A percentile compares a stretch with the other conserved stretches of the same genome.
Conservation (phyloP, 2,888 invertebrate species). For the Zaprionus lineosus region DNA sequence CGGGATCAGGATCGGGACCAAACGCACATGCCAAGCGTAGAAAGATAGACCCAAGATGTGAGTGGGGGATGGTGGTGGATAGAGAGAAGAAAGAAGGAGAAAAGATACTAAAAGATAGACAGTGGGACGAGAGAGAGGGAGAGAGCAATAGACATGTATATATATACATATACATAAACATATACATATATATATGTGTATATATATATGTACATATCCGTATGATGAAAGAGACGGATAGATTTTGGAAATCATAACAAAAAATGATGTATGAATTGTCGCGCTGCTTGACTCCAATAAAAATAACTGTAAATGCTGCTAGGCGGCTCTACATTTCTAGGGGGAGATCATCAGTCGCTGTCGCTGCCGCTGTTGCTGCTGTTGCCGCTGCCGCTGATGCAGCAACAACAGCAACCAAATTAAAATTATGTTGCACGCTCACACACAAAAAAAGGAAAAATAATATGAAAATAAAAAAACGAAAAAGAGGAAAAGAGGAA, state of each 20-base stretch:
- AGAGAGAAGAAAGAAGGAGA: neutral
- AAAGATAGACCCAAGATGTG: too few relatives aligned
- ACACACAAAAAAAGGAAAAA: constrained; percentile 11
- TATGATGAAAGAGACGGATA: constrained; percentile 16
- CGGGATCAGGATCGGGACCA: constrained; percentile 1
- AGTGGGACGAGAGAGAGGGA: neutral
- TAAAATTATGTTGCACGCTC: constrained; percentile 66
- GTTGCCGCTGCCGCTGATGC: neutral
- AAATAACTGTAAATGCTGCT: constrained; percentile 76
- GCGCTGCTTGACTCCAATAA: constrained; percentile 80
- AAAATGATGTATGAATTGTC: constrained; percentile 79
- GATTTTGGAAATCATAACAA: constrained; percentile 77
- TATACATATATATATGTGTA: neutral
- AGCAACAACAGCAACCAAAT: constrained; percentile 56
- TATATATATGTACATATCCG: neutral
- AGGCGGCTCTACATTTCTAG: constrained; percentile 60
- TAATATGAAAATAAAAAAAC: constrained; percentile 7
- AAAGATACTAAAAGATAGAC: neutral
- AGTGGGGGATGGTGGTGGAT: too few relatives aligned
- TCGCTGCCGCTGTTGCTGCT: constrained; percentile 3
- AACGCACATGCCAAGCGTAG: constrained; percentile 49
- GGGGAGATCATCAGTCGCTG: constrained; percentile 60
- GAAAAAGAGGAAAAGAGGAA: neutral
- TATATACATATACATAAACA: neutral
- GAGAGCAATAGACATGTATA: neutral